These are phyloP conservation scores for Drosophila mayri DNA, from an alignment of 1,140 invertebrate genomes.

Conservation along the genomic window DNA sequence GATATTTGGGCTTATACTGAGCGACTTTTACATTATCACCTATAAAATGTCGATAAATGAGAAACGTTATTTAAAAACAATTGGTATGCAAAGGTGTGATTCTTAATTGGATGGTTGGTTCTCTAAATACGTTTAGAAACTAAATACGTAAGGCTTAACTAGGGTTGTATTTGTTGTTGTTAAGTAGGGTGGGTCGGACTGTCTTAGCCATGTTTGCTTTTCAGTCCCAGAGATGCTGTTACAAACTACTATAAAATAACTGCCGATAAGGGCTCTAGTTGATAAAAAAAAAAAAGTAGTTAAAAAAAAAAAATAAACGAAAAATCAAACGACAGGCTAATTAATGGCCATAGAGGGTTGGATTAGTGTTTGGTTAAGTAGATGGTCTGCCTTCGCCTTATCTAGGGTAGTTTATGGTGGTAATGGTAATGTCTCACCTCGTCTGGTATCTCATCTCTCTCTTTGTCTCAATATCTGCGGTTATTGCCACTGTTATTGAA, in stretches of 20 bases:
- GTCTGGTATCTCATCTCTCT: constrained; percentile 38
- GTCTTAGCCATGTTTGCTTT: constrained; percentile 31
- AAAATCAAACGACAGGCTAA: constrained; percentile 20
- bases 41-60: constrained; percentile 84
- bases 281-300: not conserved
- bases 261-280: constrained; percentile 28
- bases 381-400: constrained; percentile 45
- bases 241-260: constrained; percentile 31
- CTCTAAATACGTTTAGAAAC: constrained; percentile 35
- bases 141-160: constrained; percentile 43
- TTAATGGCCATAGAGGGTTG: constrained; percentile 6
- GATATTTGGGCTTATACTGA: constrained; percentile 79
- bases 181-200: constrained; percentile 27
- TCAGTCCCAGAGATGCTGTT: constrained; percentile 37
- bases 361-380: constrained; percentile 46
- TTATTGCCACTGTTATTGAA: constrained; percentile 86
- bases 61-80: constrained; percentile 74
- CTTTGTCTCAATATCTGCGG: constrained; percentile 83
- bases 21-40: constrained; percentile 82
- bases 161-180: constrained; percentile 16
- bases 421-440: constrained; percentile 62
- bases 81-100: constrained; percentile 25
- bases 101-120: constrained; percentile 28
- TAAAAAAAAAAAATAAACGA: not conserved
- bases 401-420: constrained; percentile 44